Percentiles rank a stretch among this genome's conserved stretches.
Evolutionary conservation across 1,140 invertebrate genomes (phyloP).

Genomic region (Phenacoccus solenopsis): DNA sequence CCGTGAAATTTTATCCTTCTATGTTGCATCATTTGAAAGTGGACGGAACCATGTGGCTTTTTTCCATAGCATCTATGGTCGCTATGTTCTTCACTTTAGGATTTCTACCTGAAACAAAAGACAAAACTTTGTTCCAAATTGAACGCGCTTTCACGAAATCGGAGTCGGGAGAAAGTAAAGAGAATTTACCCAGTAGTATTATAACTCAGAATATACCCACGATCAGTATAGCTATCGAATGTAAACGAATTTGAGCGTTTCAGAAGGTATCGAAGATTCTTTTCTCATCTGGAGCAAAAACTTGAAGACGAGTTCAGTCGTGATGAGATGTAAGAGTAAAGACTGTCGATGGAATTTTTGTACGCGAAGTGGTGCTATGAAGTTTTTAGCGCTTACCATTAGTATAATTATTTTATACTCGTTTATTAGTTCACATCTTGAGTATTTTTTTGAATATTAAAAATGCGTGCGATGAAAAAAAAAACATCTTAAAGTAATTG

Average conservation of each 20-base stretch:
- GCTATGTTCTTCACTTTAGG: conserved; percentile 40
- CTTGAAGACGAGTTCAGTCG: no score
- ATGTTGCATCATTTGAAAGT: conserved; percentile 42
- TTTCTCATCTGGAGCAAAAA: no score
- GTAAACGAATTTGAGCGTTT: not conserved
- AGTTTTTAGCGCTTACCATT: no score
- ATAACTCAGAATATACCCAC: not conserved
- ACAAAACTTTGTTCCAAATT: conserved; percentile 63
- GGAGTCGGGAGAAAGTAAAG: conserved; percentile 2
- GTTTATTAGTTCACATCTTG: no score
- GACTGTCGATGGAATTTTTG: no score
- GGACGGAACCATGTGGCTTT: conserved; percentile 62
- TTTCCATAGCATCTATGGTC: conserved; percentile 50
- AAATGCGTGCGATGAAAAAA: no score
- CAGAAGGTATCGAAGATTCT: no score
- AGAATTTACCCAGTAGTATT: conserved; percentile 14
- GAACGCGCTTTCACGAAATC: conserved; percentile 41
- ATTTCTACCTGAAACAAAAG: conserved; percentile 68
- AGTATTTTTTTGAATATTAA: no score
- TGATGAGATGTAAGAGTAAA: no score
- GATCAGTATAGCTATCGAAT: not conserved
- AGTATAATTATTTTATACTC: no score
- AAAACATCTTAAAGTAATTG: no score
- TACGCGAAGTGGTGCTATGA: no score
- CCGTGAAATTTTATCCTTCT: conserved; percentile 54